Evolutionary conservation across 2,113 vertebrate genomes (phyloP).

Genomic region (Vanacampus margaritifer): DNA sequence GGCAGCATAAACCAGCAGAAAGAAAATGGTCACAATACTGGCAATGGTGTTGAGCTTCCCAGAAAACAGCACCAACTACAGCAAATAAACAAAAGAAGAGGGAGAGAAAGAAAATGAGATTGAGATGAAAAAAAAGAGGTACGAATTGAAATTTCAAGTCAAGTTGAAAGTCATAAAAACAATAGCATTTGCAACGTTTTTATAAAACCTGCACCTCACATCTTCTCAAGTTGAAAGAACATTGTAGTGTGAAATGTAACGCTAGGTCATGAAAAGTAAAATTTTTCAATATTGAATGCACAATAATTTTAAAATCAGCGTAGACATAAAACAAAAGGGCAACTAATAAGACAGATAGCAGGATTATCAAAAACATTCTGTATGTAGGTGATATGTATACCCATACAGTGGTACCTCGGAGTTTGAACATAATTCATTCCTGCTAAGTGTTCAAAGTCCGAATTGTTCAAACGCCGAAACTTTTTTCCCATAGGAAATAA

Average conservation of each 20-base stretch:
- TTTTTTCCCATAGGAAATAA: no score
- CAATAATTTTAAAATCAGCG: no score
- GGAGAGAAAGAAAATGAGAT: neutral
- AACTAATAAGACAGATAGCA: no score
- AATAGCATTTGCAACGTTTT: slow-evolving; percentile 4
- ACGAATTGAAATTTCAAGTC: slow-evolving; percentile 17
- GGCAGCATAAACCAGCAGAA: slow-evolving; percentile 85
- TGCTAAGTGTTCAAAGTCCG: no score
- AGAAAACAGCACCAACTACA: slow-evolving; percentile 61
- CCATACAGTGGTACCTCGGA: no score
- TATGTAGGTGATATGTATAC: no score
- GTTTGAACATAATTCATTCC: no score
- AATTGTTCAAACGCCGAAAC: no score
- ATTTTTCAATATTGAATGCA: no score
- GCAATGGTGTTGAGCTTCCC: slow-evolving; percentile 85
- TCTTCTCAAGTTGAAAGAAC: neutral
- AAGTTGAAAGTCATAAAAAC: slow-evolving; percentile 7
- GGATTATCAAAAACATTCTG: no score
- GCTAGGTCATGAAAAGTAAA: neutral
- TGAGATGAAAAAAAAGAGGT: neutral
- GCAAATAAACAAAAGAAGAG: neutral
- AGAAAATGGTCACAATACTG: slow-evolving; percentile 87
- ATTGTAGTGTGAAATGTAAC: neutral
- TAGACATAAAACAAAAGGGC: no score
- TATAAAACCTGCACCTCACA: neutral